Evolutionary conservation across 2,888 invertebrate species (phyloP).

Genomic region (Megalurothrips usitatus): DNA sequence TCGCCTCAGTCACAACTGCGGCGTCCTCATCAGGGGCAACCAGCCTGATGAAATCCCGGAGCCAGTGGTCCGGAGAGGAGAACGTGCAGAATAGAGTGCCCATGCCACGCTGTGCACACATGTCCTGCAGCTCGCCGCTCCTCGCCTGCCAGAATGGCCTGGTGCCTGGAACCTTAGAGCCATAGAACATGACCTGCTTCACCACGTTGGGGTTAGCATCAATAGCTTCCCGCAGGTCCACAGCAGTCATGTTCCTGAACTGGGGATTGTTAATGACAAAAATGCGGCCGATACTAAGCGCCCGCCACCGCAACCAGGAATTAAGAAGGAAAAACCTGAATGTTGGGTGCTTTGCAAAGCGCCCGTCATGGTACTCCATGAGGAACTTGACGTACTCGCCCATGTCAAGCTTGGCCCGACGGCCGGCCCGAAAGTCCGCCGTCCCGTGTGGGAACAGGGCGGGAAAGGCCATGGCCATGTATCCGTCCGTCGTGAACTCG

Average conservation of each 20-base stretch:
- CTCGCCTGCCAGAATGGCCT: conserved; percentile 33
- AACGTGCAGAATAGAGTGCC: conserved; percentile 36
- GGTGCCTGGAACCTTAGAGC: conserved; percentile 28
- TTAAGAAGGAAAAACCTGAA: conserved; percentile 30
- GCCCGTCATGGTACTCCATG: conserved; percentile 23
- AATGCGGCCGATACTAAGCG: background rate
- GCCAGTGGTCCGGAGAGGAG: conserved; percentile 36
- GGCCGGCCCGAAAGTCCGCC: conserved; percentile 30
- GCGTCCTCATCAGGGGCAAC: conserved; percentile 4
- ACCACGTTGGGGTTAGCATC: background rate
- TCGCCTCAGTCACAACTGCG: background rate
- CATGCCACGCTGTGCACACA: conserved; percentile 34
- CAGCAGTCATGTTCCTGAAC: conserved; percentile 8
- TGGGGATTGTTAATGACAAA: conserved; percentile 6
- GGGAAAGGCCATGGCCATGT: conserved; percentile 33
- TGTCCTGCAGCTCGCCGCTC: conserved; percentile 33
- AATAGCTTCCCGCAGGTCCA: background rate
- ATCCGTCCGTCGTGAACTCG: conserved; percentile 33
- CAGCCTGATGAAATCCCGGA: conserved; percentile 33
- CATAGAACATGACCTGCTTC: background rate
- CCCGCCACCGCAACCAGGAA: background rate
- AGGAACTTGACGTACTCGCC: conserved; percentile 28
- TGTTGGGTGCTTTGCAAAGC: conserved; percentile 29
- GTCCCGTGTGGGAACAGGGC: conserved; percentile 33
- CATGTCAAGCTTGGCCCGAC: background rate